A percentile compares a stretch with the other conserved stretches of the same genome.
phyloP scores from a whole-genome alignment of 2,888 invertebrate genomes.

The Aplocera efformata region DNA sequence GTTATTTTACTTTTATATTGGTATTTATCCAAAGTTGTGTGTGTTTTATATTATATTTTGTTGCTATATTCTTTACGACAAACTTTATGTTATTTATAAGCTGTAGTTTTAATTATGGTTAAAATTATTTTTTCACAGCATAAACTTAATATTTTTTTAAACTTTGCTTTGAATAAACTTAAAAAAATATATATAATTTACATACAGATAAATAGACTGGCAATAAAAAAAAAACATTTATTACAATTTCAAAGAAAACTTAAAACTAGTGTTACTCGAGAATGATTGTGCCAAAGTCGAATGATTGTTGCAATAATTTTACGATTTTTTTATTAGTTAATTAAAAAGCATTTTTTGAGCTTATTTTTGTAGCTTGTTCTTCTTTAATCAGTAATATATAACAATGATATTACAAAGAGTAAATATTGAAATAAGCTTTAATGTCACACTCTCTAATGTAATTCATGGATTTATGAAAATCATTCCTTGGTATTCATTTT shows the following conservation, averaged over 20 bases:
- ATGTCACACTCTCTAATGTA: no score
- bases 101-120: constrained; percentile 44
- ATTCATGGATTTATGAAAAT: no score
- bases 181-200: constrained; percentile 6
- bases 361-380: constrained; percentile 33
- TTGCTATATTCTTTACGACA: constrained; percentile 71
- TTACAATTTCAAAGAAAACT: constrained; percentile 6
- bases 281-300: constrained; percentile 65
- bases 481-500: no score
- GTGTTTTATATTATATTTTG: constrained; percentile 72
- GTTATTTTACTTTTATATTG: constrained; percentile 59
- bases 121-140: constrained; percentile 45
- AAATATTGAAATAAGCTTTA: background rate
- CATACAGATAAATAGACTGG: no score
- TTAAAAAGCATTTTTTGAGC: constrained; percentile 25
- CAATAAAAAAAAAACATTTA: no score
- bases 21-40: constrained; percentile 77
- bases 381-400: constrained; percentile 13
- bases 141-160: no score
- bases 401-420: background rate
- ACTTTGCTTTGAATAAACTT: constrained; percentile 32
- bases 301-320: constrained; percentile 57
- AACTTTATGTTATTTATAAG: constrained; percentile 58
- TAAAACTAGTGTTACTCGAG: constrained; percentile 32
- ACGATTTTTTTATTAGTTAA: constrained; percentile 34